Base-by-base conservation (phyloP, 1,140 invertebrate species). In the Drosophila fuyamai region DNA sequence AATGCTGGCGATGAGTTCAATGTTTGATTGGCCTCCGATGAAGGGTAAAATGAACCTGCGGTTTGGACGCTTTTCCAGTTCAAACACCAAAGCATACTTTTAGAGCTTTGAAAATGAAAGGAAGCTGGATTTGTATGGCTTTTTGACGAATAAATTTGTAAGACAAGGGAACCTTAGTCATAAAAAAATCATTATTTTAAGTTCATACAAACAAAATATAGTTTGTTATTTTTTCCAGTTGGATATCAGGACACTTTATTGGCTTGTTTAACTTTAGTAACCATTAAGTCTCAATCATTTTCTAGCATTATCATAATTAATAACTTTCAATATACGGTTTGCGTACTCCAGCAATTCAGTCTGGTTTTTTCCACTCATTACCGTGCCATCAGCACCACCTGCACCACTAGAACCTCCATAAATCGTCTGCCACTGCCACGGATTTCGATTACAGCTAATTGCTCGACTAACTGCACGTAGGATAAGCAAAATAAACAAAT, bases 1-100 rank as follows among this genome's bases (percentile, higher is more conserved):
- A 79, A 57, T 47, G 38, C 50, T 44, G 55, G 27, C 72, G 61
- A 63, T 75, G 73, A 66, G 73, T 76, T 76, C 73, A 76, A 76
- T 76, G 73, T 68, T 76, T 76, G 73, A 76, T 76, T 76, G 73
- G 73, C 61, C 72, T 68, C 62, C 62, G 35, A 10, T 59, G 48
- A 67, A 76, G 72, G 68, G 68, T 61, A 73, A 73, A 72, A 72
- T 72, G 35, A 60, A 61, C 47, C 55, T 46, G 67, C 14, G 46
- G 29, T 38, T 14, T 35, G 10, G 36, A 53, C 43, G 55, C 51
- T 56, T 44, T 47, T 55, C 44, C 23, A 10, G 27, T n/a, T 23
- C 10, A n/a, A 18, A 36, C 4, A 38, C 2, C 14, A 7, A 23
- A 62, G 56, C 57, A 66, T 61, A 43, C 57, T 41, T 48, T 50